Percentiles rank a stretch among this genome's conserved stretches.
Conservation (phyloP, 2,797 vertebrate genomes). For the Chelon auratus region DNA sequence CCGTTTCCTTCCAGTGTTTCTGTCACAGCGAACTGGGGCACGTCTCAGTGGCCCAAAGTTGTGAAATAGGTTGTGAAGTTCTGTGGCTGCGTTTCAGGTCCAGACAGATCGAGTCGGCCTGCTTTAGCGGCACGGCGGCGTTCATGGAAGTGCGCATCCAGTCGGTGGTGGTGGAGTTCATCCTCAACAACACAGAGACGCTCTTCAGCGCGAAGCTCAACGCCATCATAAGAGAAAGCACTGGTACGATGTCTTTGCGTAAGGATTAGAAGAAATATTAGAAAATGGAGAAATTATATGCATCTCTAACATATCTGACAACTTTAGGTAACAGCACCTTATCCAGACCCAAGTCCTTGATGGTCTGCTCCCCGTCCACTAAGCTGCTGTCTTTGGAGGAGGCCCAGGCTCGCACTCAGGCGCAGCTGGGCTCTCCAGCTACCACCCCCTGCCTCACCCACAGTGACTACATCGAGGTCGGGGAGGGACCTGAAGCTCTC, state of each 20-base stretch:
- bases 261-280: neutral
- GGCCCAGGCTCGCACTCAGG: conserved; percentile 95
- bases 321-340: conserved; percentile 89
- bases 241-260: conserved; percentile 80
- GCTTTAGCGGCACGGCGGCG: conserved; percentile 95
- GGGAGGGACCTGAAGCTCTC: conserved; percentile 94
- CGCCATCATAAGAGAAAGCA: conserved; percentile 92
- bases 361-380: conserved; percentile 95
- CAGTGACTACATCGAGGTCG: conserved; percentile 97
- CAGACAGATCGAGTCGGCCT: conserved; percentile 97
- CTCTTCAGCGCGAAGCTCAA: conserved; percentile 96
- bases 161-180: conserved; percentile 98
- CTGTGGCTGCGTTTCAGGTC: conserved; percentile 85
- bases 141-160: conserved; percentile 99
- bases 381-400: conserved; percentile 96
- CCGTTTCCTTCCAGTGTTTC: conserved; percentile 28
- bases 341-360: conserved; percentile 93
- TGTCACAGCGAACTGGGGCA: conserved; percentile 63
- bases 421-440: conserved; percentile 91
- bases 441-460: conserved; percentile 84
- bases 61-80: conserved; percentile 64
- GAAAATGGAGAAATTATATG: neutral
- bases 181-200: conserved; percentile 95
- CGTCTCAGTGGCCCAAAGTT: conserved; percentile 55
- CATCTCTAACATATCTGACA: neutral